A percentile compares a stretch with the other conserved stretches of the same genome.
Conservation (phyloP, 1,140 invertebrate genomes). For the Tetragnatha versicolor region DNA sequence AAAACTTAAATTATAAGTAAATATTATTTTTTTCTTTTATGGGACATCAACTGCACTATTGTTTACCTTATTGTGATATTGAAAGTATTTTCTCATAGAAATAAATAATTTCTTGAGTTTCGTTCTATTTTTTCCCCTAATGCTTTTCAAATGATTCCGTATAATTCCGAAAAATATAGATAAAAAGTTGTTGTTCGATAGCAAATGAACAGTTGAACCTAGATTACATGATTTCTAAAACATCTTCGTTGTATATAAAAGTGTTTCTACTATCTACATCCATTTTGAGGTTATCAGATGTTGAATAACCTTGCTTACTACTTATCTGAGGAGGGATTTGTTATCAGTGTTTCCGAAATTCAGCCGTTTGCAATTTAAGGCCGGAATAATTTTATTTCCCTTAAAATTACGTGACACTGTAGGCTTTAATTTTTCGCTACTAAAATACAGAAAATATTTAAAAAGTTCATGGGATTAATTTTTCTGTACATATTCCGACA, state of each 20-base stretch:
- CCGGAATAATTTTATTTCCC: not conserved
- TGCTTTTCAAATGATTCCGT: not conserved
- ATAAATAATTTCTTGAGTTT: not conserved
- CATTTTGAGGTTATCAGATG: slow-evolving; percentile 12
- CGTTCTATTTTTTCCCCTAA: not conserved
- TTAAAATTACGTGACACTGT: not conserved
- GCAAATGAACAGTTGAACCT: not conserved
- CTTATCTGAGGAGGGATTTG: not conserved
- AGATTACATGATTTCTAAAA: not conserved
- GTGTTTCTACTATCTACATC: not conserved
- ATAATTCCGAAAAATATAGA: not conserved
- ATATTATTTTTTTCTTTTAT: no score
- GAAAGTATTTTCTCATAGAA: no score
- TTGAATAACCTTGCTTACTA: slow-evolving; percentile 13
- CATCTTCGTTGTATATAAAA: not conserved
- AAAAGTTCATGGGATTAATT: no score
- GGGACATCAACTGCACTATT: no score
- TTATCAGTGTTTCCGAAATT: not conserved
- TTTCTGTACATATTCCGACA: no score
- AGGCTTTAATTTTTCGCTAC: slow-evolving; percentile 17
- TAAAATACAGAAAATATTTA: no score
- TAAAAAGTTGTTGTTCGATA: not conserved
- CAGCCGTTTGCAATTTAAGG: not conserved
- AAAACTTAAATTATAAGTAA: no score
- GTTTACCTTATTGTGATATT: no score